A percentile compares a stretch with the other conserved stretches of the same genome.
phyloP scores from a whole-genome alignment of 2,888 invertebrate species.

The Apotomis capreana region DNA sequence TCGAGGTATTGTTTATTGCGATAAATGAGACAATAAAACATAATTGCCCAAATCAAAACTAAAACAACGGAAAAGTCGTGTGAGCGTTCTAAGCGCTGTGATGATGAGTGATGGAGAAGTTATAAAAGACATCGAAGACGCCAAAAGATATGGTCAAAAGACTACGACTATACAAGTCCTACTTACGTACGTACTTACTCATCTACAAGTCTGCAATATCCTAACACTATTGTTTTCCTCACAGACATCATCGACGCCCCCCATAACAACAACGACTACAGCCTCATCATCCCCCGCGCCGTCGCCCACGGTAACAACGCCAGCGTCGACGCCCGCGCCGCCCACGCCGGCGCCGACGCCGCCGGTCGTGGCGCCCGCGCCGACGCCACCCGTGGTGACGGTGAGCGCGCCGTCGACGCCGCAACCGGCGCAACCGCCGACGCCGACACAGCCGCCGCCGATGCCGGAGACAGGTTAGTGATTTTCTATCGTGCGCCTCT shows the following conservation, averaged over 20 bases:
- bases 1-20: too few relatives aligned
- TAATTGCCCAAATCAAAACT: too few relatives aligned
- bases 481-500: background rate
- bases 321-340: constrained; percentile 24
- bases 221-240: too few relatives aligned
- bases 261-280: constrained; percentile 32
- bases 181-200: too few relatives aligned
- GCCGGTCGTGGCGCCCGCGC: constrained; percentile 18
- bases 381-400: constrained; percentile 42
- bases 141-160: too few relatives aligned
- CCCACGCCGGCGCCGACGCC: constrained; percentile 43
- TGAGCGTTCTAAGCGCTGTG: too few relatives aligned
- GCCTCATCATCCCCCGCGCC: constrained; percentile 44
- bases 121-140: too few relatives aligned
- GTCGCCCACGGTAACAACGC: constrained; percentile 46
- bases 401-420: constrained; percentile 36
- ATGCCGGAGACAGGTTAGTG: constrained; percentile 73
- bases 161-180: too few relatives aligned
- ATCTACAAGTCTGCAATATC: background rate
- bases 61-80: too few relatives aligned
- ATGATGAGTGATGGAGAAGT: too few relatives aligned
- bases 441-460: constrained; percentile 66
- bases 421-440: constrained; percentile 61
- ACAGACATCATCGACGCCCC: constrained; percentile 32
- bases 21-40: too few relatives aligned